Evolutionary conservation across 2,113 vertebrate genomes (phyloP).

Genomic region (Alectura lathami): DNA sequence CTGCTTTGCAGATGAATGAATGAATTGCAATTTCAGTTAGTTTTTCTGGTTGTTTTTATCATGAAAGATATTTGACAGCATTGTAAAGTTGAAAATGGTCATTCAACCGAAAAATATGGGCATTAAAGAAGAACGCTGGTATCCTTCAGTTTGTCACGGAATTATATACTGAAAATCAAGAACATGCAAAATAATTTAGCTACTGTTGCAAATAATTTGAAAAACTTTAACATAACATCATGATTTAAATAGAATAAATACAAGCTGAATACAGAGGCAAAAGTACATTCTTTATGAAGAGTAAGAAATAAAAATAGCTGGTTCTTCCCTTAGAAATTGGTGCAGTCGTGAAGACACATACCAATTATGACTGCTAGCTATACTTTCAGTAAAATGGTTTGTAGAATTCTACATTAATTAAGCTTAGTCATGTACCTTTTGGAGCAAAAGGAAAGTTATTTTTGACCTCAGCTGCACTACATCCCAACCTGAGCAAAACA

Average conservation of each 20-base stretch:
- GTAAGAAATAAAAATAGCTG: neutral
- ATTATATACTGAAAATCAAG: neutral
- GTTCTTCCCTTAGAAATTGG: neutral
- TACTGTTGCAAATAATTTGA: neutral
- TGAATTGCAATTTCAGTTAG: neutral
- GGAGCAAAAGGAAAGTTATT: slow-evolving; percentile 3
- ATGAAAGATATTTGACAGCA: neutral
- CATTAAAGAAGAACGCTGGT: neutral
- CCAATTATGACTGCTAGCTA: neutral
- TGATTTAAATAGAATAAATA: neutral
- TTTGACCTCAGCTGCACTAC: neutral
- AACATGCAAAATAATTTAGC: neutral
- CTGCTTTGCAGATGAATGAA: neutral
- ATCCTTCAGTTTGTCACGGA: neutral
- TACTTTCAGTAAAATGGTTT: neutral
- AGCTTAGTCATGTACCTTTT: slow-evolving; percentile 27
- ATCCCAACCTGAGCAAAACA: neutral
- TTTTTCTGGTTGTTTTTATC: neutral
- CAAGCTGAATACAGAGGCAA: neutral
- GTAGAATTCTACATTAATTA: neutral
- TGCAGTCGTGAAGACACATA: neutral
- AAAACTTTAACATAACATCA: neutral
- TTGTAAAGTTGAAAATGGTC: neutral
- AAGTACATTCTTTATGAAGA: neutral
- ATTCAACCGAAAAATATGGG: neutral